A percentile compares a stretch with the other conserved stretches of the same genome.
phyloP scores from a whole-genome alignment of 2,888 invertebrate species.

The Malthinus seriepunctatus region DNA sequence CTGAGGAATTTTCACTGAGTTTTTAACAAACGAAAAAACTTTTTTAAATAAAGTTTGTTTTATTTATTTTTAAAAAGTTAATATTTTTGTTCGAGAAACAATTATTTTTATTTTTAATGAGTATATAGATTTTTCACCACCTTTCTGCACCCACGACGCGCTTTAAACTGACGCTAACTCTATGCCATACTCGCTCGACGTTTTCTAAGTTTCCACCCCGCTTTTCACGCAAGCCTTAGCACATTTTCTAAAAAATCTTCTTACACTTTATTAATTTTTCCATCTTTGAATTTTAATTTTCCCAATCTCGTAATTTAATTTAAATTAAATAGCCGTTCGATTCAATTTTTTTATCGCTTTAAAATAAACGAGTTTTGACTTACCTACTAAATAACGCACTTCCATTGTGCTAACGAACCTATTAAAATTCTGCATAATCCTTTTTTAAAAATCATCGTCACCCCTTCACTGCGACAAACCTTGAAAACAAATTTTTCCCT shows the following conservation, averaged over 20 bases:
- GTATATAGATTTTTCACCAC: conserved; percentile 12
- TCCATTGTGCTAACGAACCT: too few relatives aligned
- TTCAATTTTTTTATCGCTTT: too few relatives aligned
- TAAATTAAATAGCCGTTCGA: too few relatives aligned
- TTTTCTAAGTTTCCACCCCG: conserved; percentile 21
- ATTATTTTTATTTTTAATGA: not conserved
- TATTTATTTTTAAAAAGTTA: not conserved
- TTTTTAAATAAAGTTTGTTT: not conserved
- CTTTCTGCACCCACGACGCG: conserved; percentile 23
- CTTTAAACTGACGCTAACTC: conserved; percentile 22
- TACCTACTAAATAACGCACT: too few relatives aligned
- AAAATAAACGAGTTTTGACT: too few relatives aligned
- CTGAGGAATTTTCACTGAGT: not conserved
- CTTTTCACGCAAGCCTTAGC: conserved; percentile 25
- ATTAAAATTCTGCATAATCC: too few relatives aligned
- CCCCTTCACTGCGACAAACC: too few relatives aligned
- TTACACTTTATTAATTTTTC: too few relatives aligned
- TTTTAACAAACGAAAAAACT: not conserved
- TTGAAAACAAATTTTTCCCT: too few relatives aligned
- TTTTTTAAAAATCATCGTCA: too few relatives aligned
- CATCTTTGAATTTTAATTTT: too few relatives aligned
- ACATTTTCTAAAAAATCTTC: not conserved
- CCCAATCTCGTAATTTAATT: too few relatives aligned
- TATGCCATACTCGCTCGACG: conserved; percentile 5
- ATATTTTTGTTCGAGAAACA: not conserved